These are phyloP conservation scores for Frankliniella intonsa DNA, from an alignment of 2,888 invertebrate species.

Conservation along the genomic window DNA sequence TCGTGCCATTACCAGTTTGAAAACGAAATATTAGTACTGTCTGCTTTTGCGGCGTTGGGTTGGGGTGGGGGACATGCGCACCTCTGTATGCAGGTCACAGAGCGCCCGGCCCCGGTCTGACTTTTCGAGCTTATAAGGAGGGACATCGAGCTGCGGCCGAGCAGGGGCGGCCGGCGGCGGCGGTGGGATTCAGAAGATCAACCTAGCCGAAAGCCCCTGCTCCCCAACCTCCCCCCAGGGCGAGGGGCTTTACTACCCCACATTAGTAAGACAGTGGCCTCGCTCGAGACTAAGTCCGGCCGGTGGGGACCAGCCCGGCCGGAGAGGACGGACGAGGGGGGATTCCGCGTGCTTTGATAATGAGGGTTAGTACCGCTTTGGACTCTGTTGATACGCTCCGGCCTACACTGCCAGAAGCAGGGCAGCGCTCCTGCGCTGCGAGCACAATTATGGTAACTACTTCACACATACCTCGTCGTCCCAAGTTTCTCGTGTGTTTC, in stretches of 20 bases:
- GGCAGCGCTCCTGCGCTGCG: no score
- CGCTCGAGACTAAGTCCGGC: background rate
- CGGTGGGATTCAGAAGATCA: constrained; percentile 8
- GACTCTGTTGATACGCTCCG: background rate
- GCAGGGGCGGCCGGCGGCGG: background rate
- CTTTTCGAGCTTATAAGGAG: background rate
- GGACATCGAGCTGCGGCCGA: background rate
- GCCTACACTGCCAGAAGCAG: no score
- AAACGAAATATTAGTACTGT: no score
- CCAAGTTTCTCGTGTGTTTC: no score
- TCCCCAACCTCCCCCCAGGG: background rate
- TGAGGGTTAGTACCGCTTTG: constrained; percentile 1
- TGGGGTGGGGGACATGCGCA: no score
- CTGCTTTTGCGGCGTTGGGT: no score
- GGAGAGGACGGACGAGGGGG: background rate
- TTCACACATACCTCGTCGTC: no score
- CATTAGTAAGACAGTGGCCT: background rate
- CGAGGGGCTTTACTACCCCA: background rate
- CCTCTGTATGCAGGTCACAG: background rate
- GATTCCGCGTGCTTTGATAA: background rate
- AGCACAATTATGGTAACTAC: no score
- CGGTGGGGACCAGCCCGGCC: background rate
- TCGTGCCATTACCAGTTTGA: no score
- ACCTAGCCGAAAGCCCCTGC: background rate
- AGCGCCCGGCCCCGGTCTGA: background rate